Evolutionary conservation across 2,113 vertebrate genomes (phyloP).

Genomic region (Etia nguti): DNA sequence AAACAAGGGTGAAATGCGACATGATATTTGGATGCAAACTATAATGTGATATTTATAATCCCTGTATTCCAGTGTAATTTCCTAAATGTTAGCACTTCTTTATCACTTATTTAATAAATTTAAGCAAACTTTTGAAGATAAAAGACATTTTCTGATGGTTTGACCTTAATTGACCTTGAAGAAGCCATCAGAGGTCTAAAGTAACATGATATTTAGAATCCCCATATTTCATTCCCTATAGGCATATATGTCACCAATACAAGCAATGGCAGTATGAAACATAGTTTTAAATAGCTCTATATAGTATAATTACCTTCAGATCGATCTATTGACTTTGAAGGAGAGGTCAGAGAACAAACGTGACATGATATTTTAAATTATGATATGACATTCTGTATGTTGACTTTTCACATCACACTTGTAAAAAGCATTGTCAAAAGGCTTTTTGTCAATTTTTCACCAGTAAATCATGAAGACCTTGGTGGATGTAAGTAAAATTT

Average conservation of each 20-base stretch:
- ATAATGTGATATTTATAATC: background rate
- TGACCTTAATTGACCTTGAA: background rate
- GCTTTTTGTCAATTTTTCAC: rapidly evolving
- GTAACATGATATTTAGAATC: background rate
- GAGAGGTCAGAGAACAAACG: no score
- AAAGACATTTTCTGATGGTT: background rate
- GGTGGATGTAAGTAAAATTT: background rate
- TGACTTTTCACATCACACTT: background rate
- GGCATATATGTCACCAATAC: background rate
- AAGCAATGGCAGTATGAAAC: background rate
- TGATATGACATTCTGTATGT: background rate
- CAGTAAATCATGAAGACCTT: background rate
- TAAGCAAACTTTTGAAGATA: background rate
- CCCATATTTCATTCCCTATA: background rate
- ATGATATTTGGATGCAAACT: background rate
- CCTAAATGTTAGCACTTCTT: background rate
- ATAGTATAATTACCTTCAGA: background rate
- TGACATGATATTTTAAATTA: background rate
- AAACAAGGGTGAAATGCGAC: background rate
- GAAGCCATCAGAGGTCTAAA: background rate
- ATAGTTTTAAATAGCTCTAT: background rate
- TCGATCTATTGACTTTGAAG: background rate
- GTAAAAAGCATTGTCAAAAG: background rate
- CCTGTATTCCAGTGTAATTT: background rate
- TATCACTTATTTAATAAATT: background rate